Percentiles rank a stretch among this genome's conserved stretches.
Evolutionary conservation across 2,888 invertebrate genomes (phyloP).

Genomic region (Schizaphis graminum): DNA sequence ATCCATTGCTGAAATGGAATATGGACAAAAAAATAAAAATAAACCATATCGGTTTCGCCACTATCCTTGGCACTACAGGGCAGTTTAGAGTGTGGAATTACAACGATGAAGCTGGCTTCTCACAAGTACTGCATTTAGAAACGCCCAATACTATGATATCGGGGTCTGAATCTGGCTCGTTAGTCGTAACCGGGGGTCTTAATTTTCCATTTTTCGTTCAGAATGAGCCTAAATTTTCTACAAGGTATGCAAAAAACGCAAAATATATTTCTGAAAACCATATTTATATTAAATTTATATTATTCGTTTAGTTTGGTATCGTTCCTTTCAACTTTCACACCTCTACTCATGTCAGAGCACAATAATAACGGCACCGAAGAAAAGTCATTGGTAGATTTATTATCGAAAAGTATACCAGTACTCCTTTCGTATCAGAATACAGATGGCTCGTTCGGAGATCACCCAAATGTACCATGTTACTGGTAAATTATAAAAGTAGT

Average conservation of each 20-base stretch:
- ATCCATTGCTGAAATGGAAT: slow-evolving; percentile 76
- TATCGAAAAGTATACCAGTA: slow-evolving; percentile 71
- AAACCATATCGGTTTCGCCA: slow-evolving; percentile 77
- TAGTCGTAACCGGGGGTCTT: slow-evolving; percentile 77
- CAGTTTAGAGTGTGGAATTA: slow-evolving; percentile 80
- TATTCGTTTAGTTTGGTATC: slow-evolving; percentile 70
- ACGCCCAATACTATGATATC: slow-evolving; percentile 78
- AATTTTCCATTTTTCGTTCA: slow-evolving; percentile 72
- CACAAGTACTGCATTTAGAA: slow-evolving; percentile 78
- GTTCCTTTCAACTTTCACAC: slow-evolving; percentile 76
- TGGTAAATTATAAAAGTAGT: slow-evolving; percentile 69
- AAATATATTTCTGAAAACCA: neutral
- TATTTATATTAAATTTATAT: slow-evolving; percentile 13
- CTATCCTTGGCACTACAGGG: slow-evolving; percentile 77
- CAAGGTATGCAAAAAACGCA: neutral
- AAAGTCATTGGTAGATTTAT: slow-evolving; percentile 43
- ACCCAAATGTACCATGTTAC: slow-evolving; percentile 77
- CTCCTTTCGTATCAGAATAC: slow-evolving; percentile 76
- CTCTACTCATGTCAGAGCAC: slow-evolving; percentile 73
- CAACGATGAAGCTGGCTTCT: slow-evolving; percentile 80
- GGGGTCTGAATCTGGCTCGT: slow-evolving; percentile 77
- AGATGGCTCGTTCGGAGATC: slow-evolving; percentile 80
- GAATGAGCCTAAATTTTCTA: slow-evolving; percentile 60
- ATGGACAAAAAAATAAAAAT: slow-evolving; percentile 76
- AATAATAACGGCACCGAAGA: slow-evolving; percentile 69